Percentiles rank a stretch among this genome's conserved stretches.
phyloP scores from a whole-genome alignment of 2,113 vertebrate species.

The Ictalurus furcatus region DNA sequence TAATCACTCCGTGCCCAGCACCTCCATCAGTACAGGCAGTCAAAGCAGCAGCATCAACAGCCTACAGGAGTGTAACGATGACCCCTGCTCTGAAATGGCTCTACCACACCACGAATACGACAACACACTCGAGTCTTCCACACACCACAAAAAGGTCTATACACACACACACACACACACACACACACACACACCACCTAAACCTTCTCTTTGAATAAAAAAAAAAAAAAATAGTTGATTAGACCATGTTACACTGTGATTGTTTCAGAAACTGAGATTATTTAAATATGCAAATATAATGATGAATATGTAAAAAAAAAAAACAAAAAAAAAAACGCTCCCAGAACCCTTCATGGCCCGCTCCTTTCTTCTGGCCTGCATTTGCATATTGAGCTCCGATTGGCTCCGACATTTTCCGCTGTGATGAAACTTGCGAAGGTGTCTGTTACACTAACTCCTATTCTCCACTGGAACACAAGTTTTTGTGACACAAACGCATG shows the following conservation, averaged over 20 bases:
- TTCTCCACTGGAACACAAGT: background rate
- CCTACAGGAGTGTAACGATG: slow-evolving; percentile 94
- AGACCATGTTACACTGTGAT: background rate
- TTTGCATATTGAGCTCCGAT: background rate
- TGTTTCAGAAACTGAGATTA: background rate
- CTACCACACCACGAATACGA: slow-evolving; percentile 84
- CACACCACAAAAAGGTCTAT: slow-evolving; percentile 85
- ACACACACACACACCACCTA: slow-evolving; percentile 32
- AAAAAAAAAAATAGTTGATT: background rate
- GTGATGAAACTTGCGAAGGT: background rate
- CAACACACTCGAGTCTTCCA: slow-evolving; percentile 81
- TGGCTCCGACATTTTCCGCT: background rate
- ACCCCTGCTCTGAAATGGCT: slow-evolving; percentile 86
- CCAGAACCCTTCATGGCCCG: background rate
- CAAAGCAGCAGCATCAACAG: slow-evolving; percentile 97
- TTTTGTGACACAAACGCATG: background rate
- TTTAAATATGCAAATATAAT: background rate
- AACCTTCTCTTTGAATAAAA: background rate
- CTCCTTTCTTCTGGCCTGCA: background rate
- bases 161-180: slow-evolving; percentile 19
- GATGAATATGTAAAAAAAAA: background rate
- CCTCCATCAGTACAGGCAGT: slow-evolving; percentile 94
- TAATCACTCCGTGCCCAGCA: slow-evolving; percentile 95
- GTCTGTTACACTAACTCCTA: background rate
- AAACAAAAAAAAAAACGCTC: background rate